These are phyloP conservation scores for Cinara cedri DNA, from an alignment of 2,888 invertebrate species.

Conservation along the genomic window DNA sequence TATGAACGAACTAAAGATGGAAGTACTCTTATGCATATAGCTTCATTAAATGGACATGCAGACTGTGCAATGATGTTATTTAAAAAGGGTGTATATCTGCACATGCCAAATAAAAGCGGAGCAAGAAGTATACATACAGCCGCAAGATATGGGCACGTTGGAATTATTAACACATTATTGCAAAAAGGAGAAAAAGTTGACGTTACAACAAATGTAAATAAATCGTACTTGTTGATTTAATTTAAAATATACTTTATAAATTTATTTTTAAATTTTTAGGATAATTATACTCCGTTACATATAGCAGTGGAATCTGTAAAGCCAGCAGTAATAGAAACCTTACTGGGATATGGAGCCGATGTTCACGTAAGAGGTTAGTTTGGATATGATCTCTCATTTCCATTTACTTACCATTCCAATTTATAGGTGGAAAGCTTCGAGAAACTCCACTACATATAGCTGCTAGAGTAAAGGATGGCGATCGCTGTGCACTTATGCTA, in stretches of 20 bases:
- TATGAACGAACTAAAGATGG: conserved; percentile 97
- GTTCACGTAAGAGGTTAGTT: conserved; percentile 83
- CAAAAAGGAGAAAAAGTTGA: conserved; percentile 97
- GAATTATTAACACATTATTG: conserved; percentile 93
- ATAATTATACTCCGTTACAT: conserved; percentile 96
- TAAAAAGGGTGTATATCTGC: conserved; percentile 97
- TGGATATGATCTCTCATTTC: background rate
- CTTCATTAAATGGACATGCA: conserved; percentile 94
- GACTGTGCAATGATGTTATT: conserved; percentile 98
- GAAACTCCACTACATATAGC: conserved; percentile 98
- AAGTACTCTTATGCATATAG: conserved; percentile 97
- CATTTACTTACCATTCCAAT: background rate
- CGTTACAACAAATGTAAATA: conserved; percentile 87
- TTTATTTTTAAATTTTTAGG: conserved; percentile 67
- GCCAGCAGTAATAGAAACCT: conserved; percentile 92
- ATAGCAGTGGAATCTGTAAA: conserved; percentile 95
- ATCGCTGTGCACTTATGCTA: conserved; percentile 94
- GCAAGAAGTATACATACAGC: conserved; percentile 98
- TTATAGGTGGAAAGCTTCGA: conserved; percentile 77
- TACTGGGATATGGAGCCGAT: conserved; percentile 92
- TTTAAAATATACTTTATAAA: too few relatives aligned
- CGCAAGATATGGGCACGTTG: conserved; percentile 94
- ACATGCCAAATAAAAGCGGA: conserved; percentile 99
- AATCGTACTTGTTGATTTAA: too few relatives aligned
- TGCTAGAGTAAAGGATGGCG: conserved; percentile 89